These are phyloP conservation scores for Stramonita haemastoma DNA, from an alignment of 2,888 invertebrate species.

Conservation along the genomic window DNA sequence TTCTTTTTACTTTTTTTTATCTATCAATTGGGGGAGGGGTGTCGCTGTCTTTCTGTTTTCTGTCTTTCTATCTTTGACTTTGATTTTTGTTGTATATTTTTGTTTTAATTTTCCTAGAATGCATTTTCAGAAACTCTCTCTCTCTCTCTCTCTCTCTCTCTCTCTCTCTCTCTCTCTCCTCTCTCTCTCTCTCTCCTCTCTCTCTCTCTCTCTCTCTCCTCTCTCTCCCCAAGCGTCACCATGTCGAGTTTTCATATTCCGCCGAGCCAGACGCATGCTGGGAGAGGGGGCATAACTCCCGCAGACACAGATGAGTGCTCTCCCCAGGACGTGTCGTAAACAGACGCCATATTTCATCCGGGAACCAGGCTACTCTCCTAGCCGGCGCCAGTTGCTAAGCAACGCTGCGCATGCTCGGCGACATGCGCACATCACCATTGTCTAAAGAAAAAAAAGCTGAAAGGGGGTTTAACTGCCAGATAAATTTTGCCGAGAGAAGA, in stretches of 20 bases:
- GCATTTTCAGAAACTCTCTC: too few species aligned
- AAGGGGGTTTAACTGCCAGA: not conserved
- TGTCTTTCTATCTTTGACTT: too few species aligned
- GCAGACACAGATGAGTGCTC: conserved; percentile 34
- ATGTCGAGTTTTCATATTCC: not conserved
- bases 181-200: not conserved
- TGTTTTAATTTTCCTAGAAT: too few species aligned
- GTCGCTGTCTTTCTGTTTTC: too few species aligned
- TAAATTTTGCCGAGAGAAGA: not conserved
- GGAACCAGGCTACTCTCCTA: conserved; percentile 33
- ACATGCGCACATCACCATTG: not conserved
- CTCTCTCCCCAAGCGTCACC: not conserved
- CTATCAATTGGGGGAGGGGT: too few species aligned
- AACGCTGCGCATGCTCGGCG: conserved; percentile 8
- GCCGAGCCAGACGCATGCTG: conserved; percentile 2
- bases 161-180: too few species aligned
- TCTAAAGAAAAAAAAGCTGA: not conserved
- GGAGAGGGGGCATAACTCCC: conserved; percentile 18
- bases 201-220: not conserved
- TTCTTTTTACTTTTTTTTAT: not conserved
- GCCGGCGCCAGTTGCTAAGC: conserved; percentile 32
- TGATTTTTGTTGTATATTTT: too few species aligned
- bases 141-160: too few species aligned
- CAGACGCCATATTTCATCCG: conserved; percentile 41
- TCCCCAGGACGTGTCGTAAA: conserved; percentile 32